Conservation (phyloP, 2,113 vertebrate species). For the Ariopsis seemanni region DNA sequence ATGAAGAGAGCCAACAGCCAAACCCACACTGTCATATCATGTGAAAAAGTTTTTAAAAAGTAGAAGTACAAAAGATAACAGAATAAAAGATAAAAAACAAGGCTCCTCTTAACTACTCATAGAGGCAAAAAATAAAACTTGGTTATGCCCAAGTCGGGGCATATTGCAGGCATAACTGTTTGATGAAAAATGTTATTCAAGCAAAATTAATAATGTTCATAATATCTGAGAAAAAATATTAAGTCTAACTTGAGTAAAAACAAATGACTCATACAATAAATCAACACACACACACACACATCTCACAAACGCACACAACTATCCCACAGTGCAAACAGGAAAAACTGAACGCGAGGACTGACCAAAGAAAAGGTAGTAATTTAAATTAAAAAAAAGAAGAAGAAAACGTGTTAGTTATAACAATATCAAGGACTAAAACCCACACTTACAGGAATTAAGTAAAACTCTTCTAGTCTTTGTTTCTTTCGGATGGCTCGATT, state of each 20-base stretch:
- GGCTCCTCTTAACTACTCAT: background rate
- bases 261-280: background rate
- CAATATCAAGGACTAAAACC: background rate
- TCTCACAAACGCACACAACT: background rate
- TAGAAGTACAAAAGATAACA: background rate
- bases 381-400: background rate
- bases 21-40: background rate
- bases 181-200: background rate
- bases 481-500: constrained; percentile 1
- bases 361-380: background rate
- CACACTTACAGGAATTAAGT: constrained; percentile 36
- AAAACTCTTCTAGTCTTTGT: constrained; percentile 18
- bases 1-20: background rate
- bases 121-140: background rate
- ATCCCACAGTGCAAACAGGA: background rate
- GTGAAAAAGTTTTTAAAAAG: background rate
- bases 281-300: background rate
- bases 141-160: background rate
- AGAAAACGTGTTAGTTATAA: background rate
- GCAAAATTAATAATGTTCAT: background rate
- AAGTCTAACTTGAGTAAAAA: background rate
- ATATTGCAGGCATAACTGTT: background rate
- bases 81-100: background rate
- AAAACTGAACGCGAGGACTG: background rate
- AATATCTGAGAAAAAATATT: background rate